These are phyloP conservation scores for Triplophysa bombifrons DNA, from an alignment of 2,797 vertebrate species.

Conservation along the genomic window DNA sequence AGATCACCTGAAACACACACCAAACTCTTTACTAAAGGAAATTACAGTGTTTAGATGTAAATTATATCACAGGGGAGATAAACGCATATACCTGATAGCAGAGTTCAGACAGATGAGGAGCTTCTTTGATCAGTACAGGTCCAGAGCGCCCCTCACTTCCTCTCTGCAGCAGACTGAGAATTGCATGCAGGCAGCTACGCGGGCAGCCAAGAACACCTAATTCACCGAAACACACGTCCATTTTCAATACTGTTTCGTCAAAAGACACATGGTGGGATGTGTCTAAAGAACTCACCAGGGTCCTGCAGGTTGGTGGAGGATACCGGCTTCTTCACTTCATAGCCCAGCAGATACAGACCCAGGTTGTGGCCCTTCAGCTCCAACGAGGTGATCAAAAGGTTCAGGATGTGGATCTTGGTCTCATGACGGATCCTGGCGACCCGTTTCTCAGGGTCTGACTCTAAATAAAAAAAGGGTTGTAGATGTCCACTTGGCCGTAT, in stretches of 20 bases:
- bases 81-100: conserved; percentile 90
- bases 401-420: conserved; percentile 95
- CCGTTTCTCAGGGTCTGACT: conserved; percentile 82
- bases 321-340: conserved; percentile 93
- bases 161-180: conserved; percentile 92
- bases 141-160: conserved; percentile 88
- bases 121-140: conserved; percentile 84
- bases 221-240: neutral
- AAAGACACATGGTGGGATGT: neutral
- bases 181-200: conserved; percentile 94
- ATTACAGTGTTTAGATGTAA: neutral
- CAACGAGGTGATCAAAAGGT: conserved; percentile 94
- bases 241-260: neutral
- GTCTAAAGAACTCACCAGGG: conserved; percentile 78
- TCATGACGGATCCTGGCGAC: conserved; percentile 84
- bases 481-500: too few species aligned
- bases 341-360: conserved; percentile 92
- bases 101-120: conserved; percentile 93
- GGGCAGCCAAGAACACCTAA: conserved; percentile 95
- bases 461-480: conserved; percentile 64
- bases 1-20: conserved; percentile 82
- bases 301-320: conserved; percentile 95
- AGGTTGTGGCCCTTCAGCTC: conserved; percentile 92
- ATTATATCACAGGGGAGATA: neutral
- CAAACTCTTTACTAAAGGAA: neutral